phyloP scores from a whole-genome alignment of 2,888 invertebrate species.

The Cataglyphis albicans region DNA sequence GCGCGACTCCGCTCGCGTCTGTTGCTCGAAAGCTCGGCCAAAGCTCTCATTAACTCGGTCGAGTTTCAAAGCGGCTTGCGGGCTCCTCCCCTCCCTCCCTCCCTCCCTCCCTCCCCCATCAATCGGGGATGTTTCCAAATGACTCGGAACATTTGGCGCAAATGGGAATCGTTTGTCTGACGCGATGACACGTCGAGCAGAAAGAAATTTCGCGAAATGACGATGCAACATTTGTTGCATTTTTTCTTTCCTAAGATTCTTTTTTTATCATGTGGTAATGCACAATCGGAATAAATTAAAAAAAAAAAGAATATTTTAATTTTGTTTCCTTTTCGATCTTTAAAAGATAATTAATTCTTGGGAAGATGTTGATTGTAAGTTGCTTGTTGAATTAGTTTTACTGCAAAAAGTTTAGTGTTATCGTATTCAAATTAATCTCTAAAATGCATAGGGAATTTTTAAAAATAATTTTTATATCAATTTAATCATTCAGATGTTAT shows the following conservation, averaged over 20 bases:
- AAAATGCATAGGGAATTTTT: neutral
- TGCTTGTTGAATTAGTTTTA: neutral
- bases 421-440: neutral
- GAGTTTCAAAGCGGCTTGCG: conserved; percentile 46
- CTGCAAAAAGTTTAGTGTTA: neutral
- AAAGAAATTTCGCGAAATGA: conserved; percentile 29
- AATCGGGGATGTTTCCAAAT: neutral
- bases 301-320: neutral
- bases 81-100: neutral
- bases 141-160: conserved; percentile 38
- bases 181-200: conserved; percentile 1
- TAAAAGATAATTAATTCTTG: neutral
- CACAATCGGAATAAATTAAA: neutral
- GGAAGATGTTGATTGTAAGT: neutral
- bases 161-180: conserved; percentile 32
- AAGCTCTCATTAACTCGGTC: conserved; percentile 54
- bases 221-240: conserved; percentile 34
- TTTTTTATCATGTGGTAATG: too few species aligned
- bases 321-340: neutral
- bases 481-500: neutral
- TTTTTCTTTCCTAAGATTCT: conserved; percentile 8
- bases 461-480: neutral
- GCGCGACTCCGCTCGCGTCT: conserved; percentile 69
- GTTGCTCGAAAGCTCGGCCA: conserved; percentile 64
- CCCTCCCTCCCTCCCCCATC: neutral